phyloP scores from a whole-genome alignment of 2,888 invertebrate species.

The Lasioglossum oenotherae region DNA sequence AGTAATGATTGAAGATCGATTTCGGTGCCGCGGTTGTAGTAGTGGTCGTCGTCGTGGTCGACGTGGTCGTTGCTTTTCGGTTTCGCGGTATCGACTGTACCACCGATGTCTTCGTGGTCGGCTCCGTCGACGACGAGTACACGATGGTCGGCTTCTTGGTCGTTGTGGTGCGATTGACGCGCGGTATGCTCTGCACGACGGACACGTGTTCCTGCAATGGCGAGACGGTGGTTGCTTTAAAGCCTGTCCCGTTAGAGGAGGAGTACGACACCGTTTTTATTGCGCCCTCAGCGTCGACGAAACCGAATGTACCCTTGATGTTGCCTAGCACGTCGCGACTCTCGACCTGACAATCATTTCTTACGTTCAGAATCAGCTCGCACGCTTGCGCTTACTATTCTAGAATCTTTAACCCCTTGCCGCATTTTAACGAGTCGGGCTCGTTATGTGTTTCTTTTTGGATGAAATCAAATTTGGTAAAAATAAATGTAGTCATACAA shows the following conservation, averaged over 20 bases:
- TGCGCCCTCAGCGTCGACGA: conserved; percentile 91
- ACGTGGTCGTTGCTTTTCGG: conserved; percentile 83
- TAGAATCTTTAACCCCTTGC: too few species aligned
- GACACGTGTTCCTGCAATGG: conserved; percentile 84
- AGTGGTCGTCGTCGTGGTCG: conserved; percentile 74
- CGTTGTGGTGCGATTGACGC: conserved; percentile 84
- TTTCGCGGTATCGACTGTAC: conserved; percentile 89
- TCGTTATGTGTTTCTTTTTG: too few species aligned
- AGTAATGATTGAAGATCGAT: conserved; percentile 77
- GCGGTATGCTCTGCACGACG: conserved; percentile 82
- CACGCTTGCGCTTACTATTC: too few species aligned
- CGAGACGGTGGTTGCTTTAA: conserved; percentile 84
- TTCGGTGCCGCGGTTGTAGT: conserved; percentile 80
- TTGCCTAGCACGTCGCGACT: conserved; percentile 92
- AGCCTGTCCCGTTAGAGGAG: conserved; percentile 86
- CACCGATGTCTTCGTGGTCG: conserved; percentile 87
- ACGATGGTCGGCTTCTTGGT: conserved; percentile 84
- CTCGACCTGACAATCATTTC: conserved; percentile 86
- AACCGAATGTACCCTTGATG: conserved; percentile 93
- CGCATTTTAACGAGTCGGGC: too few species aligned
- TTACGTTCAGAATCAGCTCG: conserved; percentile 28
- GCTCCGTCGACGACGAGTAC: conserved; percentile 85
- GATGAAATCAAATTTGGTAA: too few species aligned
- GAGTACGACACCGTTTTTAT: conserved; percentile 92
- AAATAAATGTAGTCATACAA: too few species aligned